Percentiles rank a stretch among this genome's conserved stretches.
phyloP scores from a whole-genome alignment of 2,888 invertebrate species.

The Tenthredo livida region DNA sequence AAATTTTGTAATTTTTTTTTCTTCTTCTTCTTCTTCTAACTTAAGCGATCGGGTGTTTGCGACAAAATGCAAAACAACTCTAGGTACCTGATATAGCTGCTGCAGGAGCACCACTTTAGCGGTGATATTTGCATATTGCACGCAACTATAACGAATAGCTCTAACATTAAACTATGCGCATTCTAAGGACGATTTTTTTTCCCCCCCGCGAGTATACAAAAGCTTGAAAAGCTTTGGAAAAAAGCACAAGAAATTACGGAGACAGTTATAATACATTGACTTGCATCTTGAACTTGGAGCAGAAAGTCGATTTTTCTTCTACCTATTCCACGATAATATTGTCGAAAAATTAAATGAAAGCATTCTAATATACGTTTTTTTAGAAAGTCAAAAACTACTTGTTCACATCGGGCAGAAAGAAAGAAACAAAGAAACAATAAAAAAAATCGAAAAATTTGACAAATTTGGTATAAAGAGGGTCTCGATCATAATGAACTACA shows the following conservation, averaged over 20 bases:
- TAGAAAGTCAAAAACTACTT: no score
- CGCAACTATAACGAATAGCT: slow-evolving; percentile 6
- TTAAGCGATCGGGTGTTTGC: slow-evolving; percentile 34
- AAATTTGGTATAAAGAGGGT: no score
- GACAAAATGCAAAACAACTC: slow-evolving; percentile 23
- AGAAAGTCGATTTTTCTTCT: background rate
- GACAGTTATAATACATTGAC: background rate
- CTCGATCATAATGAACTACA: no score
- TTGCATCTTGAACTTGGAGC: background rate
- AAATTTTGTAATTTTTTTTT: background rate
- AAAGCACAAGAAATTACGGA: background rate
- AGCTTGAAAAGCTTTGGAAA: background rate
- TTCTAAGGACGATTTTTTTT: background rate
- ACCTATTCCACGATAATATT: background rate
- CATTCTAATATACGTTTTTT: no score
- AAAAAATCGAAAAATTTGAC: no score
- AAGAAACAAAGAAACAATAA: no score
- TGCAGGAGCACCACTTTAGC: slow-evolving; percentile 20
- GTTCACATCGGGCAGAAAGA: no score
- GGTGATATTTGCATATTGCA: slow-evolving; percentile 28
- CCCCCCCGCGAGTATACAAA: background rate
- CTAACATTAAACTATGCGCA: slow-evolving; percentile 37
- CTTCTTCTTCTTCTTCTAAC: background rate
- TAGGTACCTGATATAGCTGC: background rate
- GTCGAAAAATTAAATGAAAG: no score